phyloP scores from a whole-genome alignment of 2,113 vertebrate genomes.

The Corapipo altera region DNA sequence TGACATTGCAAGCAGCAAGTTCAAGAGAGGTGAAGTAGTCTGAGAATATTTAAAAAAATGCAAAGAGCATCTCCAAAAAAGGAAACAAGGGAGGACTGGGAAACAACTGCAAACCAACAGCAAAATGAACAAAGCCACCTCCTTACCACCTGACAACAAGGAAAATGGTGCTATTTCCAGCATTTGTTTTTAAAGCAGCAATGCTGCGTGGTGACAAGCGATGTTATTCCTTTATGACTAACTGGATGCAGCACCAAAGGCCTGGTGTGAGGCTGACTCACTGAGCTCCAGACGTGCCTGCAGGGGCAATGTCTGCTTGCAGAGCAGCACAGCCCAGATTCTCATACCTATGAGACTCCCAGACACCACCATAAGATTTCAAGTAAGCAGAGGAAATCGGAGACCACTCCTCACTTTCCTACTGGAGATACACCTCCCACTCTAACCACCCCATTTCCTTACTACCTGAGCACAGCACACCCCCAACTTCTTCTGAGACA shows the following conservation, averaged over 20 bases:
- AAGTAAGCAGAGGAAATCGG: not conserved
- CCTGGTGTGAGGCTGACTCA: conserved; percentile 17
- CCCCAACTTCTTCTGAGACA: not conserved
- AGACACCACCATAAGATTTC: not conserved
- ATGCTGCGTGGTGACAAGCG: not conserved
- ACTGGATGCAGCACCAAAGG: not conserved
- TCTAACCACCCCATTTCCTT: not conserved
- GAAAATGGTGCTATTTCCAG: conserved; percentile 3
- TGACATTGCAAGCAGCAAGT: not conserved
- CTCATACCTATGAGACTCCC: not conserved
- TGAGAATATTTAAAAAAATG: not conserved
- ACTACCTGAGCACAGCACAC: not conserved
- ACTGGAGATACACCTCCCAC: not conserved
- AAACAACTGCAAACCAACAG: not conserved
- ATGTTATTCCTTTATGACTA: not conserved
- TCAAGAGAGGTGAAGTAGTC: conserved; percentile 16
- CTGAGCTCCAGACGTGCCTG: conserved; percentile 17
- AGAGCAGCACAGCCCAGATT: not conserved
- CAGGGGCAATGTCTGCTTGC: not conserved
- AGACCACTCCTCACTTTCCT: not conserved
- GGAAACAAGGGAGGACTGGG: not conserved
- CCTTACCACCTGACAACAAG: not conserved
- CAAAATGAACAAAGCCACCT: not conserved
- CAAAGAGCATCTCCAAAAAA: not conserved
- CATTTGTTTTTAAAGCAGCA: not conserved